Evolutionary conservation across 2,888 invertebrate species (phyloP).

Genomic region (Sthenelais limicola): DNA sequence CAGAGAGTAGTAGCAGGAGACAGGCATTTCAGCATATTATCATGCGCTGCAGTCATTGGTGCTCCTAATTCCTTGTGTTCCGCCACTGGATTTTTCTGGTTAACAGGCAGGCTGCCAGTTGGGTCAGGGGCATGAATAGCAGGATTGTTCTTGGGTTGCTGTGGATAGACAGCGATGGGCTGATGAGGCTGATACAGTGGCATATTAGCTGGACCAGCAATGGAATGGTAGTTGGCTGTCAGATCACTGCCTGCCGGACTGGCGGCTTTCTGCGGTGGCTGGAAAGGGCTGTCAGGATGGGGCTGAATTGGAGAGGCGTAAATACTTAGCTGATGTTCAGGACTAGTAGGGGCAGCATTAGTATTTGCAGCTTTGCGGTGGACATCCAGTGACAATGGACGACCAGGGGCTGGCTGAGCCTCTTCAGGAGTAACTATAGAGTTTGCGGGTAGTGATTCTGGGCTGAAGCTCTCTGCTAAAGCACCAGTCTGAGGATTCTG

Average conservation of each 20-base stretch:
- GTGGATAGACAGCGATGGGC: no score
- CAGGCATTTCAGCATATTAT: constrained; percentile 43
- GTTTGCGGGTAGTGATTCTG: constrained; percentile 1
- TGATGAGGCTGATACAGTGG: no score
- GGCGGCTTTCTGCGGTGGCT: constrained; percentile 40
- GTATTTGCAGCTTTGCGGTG: not conserved
- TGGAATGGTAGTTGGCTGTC: constrained; percentile 3
- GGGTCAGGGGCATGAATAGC: no score
- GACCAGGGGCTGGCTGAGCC: constrained; percentile 33
- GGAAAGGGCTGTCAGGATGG: constrained; percentile 46
- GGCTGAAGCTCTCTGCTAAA: constrained; percentile 7
- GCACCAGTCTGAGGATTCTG: not conserved
- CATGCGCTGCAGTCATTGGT: constrained; percentile 12
- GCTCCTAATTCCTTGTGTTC: not conserved
- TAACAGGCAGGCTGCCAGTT: constrained; percentile 10
- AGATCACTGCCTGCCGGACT: constrained; percentile 28
- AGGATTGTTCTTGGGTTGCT: no score
- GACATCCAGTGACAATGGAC: not conserved
- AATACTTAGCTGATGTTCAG: constrained; percentile 43
- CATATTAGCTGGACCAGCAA: constrained; percentile 24
- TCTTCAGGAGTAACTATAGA: constrained; percentile 39
- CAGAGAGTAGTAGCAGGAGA: constrained; percentile 68
- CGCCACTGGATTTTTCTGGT: constrained; percentile 11
- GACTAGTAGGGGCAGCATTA: constrained; percentile 9
- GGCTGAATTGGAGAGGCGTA: constrained; percentile 45